Percentiles rank a stretch among this genome's conserved stretches.
These are phyloP conservation scores for Perodicticus potto DNA, from an alignment of 2,797 vertebrate genomes.

Conservation along the genomic window DNA sequence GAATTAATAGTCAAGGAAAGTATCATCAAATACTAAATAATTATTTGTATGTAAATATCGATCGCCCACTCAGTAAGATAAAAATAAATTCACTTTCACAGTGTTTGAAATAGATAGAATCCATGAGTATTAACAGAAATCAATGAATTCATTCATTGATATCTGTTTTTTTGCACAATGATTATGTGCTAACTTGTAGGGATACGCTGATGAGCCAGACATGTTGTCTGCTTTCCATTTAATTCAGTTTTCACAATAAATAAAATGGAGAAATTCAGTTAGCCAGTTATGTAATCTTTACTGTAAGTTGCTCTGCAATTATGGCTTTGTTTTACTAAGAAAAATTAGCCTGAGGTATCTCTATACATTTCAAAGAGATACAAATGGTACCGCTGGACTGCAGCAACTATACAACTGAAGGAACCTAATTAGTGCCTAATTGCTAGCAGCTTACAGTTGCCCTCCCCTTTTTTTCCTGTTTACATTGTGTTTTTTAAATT, in stretches of 20 bases:
- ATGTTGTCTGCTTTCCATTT: background rate
- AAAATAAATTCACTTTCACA: slow-evolving; percentile 43
- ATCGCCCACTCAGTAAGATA: background rate
- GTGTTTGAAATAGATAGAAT: slow-evolving; percentile 26
- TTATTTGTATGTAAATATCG: background rate
- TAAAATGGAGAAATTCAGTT: slow-evolving; percentile 30
- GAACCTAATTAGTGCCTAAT: slow-evolving; percentile 57
- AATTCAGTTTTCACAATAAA: slow-evolving; percentile 8
- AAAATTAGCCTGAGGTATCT: background rate
- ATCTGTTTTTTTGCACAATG: background rate
- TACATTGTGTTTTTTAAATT: slow-evolving; percentile 64
- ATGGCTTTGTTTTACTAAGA: slow-evolving; percentile 27
- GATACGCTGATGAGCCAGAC: background rate
- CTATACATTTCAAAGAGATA: background rate
- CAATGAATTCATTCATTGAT: background rate
- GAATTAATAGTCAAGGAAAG: slow-evolving; percentile 20
- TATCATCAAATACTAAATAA: background rate
- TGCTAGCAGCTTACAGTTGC: slow-evolving; percentile 46
- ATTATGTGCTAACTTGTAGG: background rate
- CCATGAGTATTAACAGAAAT: background rate
- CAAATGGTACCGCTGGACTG: fast-evolving
- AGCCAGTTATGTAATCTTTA: background rate
- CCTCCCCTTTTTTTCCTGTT: slow-evolving; percentile 42
- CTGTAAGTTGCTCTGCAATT: background rate
- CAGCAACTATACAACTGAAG: background rate